Conservation (phyloP, 1,140 invertebrate genomes). For the Proctacanthus coquilletti region DNA sequence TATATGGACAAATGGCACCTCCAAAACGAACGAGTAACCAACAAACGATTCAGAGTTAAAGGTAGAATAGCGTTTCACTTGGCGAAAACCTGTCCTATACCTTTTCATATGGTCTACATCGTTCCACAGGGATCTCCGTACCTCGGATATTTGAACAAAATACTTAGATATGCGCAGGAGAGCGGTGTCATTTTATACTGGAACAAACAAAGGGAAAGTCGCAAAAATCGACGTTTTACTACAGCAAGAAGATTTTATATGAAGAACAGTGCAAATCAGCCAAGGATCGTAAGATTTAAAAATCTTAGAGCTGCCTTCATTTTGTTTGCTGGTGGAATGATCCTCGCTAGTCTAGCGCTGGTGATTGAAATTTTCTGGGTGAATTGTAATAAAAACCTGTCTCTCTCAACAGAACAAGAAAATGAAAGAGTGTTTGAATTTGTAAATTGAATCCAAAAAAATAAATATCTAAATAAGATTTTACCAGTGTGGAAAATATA, state of each 20-base stretch:
- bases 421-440: too few species aligned
- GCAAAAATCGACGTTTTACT: neutral
- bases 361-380: slow-evolving; percentile 13
- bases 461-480: too few species aligned
- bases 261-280: slow-evolving; percentile 17
- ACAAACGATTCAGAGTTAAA: slow-evolving; percentile 12
- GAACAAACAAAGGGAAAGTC: slow-evolving; percentile 18
- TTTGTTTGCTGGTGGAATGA: slow-evolving; percentile 15
- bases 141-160: slow-evolving; percentile 16
- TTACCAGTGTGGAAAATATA: too few species aligned
- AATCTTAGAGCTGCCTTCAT: slow-evolving; percentile 23
- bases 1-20: slow-evolving; percentile 25
- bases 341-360: slow-evolving; percentile 12
- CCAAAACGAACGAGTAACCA: slow-evolving; percentile 15
- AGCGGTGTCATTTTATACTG: slow-evolving; percentile 19
- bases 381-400: neutral
- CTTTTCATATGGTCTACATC: slow-evolving; percentile 23
- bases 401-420: too few species aligned
- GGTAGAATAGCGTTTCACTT: slow-evolving; percentile 19
- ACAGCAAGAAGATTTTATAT: too few species aligned
- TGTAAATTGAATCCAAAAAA: too few species aligned
- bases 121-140: slow-evolving; percentile 26
- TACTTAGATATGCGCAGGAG: slow-evolving; percentile 18
- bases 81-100: slow-evolving; percentile 24
- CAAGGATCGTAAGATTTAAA: slow-evolving; percentile 15